Evolutionary conservation across 2,888 invertebrate species (phyloP), one percentile per base, ranked within the genome.

Genomic region (Gymnosoma rotundatum): DNA sequence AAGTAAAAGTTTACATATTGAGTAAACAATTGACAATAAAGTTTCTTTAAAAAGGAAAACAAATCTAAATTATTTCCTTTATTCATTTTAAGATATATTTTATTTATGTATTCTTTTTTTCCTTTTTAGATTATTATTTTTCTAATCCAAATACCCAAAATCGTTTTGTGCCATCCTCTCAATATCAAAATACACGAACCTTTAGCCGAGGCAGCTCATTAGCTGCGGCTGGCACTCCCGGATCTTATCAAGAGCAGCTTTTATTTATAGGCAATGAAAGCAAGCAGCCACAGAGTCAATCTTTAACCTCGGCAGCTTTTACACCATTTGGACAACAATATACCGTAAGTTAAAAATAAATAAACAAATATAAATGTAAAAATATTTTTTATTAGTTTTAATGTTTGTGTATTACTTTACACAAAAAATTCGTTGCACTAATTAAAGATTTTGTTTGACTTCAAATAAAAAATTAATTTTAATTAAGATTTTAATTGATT

Each of bases 151-250:
- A 88, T 86, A 87, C 88, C 73, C 92, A 91, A 88, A 90, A 89
- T 83, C 91, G 92, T 42, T 92, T 92, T 88, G 91, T 92, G 88
- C 91, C 92, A 89, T 91, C 92, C 21, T 87, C 89, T 10, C 81
- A 89, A 72, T 91, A 89, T 83, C 91, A 86, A 79, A 86, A 86
- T 63, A 73, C 84, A n/a, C 81, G 88, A 64, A 78, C 84, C 14
- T 78, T 70, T 21, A 61, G 42, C 14, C 56, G 70, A 9, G 70
- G 32, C 18, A 32, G 45, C 16, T 20, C 32, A 6, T 20, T 76
- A 16, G 86, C 85, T 25, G 87, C 86, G 6, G 87, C 87, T 25
- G 87, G 88, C 0, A 88, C 88, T 21, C 90, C 91, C 0, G 91
- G 89, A 25, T 90, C 92, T 14, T 92, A 89, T 87, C 92, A 92